Evolutionary conservation across 1,140 invertebrate species (phyloP).

Genomic region (Drosophila setifemur): DNA sequence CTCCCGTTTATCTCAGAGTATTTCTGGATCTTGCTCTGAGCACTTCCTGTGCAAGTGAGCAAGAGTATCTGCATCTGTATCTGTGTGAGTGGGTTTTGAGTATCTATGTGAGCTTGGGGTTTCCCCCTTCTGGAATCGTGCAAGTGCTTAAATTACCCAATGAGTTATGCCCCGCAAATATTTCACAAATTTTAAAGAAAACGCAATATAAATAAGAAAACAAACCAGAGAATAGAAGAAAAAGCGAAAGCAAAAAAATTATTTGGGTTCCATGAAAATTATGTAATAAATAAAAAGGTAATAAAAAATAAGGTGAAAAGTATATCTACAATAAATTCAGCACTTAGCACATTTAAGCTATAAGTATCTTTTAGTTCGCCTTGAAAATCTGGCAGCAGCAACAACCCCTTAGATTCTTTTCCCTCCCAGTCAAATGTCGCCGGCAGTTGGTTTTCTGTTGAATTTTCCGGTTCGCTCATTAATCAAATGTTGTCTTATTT

Average conservation of each 20-base stretch:
- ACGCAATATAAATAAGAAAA: not conserved
- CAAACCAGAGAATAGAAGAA: not conserved
- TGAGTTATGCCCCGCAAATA: conserved; percentile 55
- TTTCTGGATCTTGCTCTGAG: conserved; percentile 2
- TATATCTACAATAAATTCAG: no score
- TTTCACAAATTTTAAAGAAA: conserved; percentile 37
- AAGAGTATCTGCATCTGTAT: no score
- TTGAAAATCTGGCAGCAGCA: not conserved
- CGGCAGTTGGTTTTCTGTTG: conserved; percentile 31
- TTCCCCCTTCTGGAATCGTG: conserved; percentile 4
- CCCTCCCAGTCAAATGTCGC: conserved; percentile 1
- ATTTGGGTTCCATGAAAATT: no score
- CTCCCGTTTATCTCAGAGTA: not conserved
- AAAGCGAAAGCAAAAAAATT: conserved; percentile 1
- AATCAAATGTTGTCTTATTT: conserved; percentile 63
- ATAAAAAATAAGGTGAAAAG: no score
- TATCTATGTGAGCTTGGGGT: not conserved
- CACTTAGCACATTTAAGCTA: no score
- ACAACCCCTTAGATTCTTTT: not conserved
- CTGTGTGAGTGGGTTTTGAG: not conserved
- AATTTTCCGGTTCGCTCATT: conserved; percentile 55
- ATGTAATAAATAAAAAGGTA: no score
- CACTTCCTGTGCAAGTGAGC: conserved; percentile 22
- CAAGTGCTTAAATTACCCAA: conserved; percentile 62
- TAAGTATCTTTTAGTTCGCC: conserved; percentile 5